Conservation (phyloP, 1,140 invertebrate genomes). For the Pachypeltis micranthus region DNA sequence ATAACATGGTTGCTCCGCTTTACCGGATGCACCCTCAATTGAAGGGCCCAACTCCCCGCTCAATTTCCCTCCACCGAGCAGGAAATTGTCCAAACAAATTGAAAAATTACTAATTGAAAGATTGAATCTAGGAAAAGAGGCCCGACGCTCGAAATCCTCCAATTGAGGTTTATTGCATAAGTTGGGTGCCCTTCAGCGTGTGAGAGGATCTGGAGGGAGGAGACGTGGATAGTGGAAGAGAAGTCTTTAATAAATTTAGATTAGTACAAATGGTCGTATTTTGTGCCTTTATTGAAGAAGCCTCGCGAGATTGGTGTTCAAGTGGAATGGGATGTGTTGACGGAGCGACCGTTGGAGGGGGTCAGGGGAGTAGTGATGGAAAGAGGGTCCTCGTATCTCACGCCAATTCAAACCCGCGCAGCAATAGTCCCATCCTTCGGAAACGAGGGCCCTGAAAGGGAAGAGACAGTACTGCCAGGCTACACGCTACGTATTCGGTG, state of each 20-base stretch:
- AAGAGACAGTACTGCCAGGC: too few relatives aligned
- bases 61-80: constrained; percentile 6
- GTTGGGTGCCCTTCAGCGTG: constrained; percentile 17
- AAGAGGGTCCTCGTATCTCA: constrained; percentile 21
- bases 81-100: constrained; percentile 25
- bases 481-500: too few relatives aligned
- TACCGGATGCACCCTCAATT: constrained; percentile 16
- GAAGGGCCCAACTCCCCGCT: constrained; percentile 9
- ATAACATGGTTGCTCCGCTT: background rate
- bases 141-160: constrained; percentile 15
- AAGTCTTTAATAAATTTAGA: constrained; percentile 27
- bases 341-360: background rate
- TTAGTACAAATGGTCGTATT: constrained; percentile 28
- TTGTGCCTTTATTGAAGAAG: constrained; percentile 25
- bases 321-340: constrained; percentile 12
- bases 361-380: background rate
- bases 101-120: constrained; percentile 29
- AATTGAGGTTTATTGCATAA: constrained; percentile 30
- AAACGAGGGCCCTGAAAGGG: background rate
- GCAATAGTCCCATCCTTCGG: constrained; percentile 7
- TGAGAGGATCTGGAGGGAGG: background rate
- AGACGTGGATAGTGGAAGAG: background rate
- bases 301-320: constrained; percentile 20
- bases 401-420: constrained; percentile 19
- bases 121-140: constrained; percentile 22